phyloP scores from a whole-genome alignment of 2,797 vertebrate species.

The Cossypha heuglini region DNA sequence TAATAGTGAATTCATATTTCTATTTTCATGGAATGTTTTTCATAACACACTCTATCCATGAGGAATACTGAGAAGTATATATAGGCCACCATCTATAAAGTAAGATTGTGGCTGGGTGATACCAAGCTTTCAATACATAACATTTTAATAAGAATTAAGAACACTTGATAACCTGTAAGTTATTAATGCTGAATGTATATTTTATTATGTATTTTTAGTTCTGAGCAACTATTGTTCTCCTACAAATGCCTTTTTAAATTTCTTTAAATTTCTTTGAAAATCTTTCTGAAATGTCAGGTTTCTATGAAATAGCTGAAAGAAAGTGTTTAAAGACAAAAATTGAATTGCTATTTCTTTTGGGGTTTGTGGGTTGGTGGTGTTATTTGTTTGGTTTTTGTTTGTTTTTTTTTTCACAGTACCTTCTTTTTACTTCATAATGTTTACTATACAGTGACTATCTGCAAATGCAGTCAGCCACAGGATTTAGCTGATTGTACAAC shows the following conservation, averaged over 20 bases:
- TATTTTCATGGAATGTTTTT: background rate
- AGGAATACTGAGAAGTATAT: slow-evolving; percentile 30
- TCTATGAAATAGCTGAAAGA: background rate
- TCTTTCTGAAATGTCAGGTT: background rate
- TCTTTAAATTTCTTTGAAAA: background rate
- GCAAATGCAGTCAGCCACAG: background rate
- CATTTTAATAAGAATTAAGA: background rate
- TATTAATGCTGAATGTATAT: background rate
- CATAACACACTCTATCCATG: background rate
- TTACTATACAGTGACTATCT: background rate
- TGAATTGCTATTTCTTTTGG: background rate
- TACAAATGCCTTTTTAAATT: background rate
- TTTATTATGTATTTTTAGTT: background rate
- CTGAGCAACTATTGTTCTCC: background rate
- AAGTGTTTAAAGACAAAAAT: background rate
- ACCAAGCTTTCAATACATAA: background rate
- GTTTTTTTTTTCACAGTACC: accelerated
- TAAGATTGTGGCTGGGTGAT: background rate
- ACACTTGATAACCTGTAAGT: background rate
- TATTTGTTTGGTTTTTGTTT: background rate
- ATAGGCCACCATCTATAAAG: background rate
- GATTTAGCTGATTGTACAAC: background rate
- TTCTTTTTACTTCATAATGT: background rate
- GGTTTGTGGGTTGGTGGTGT: accelerated
- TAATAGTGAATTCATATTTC: background rate